phyloP scores from a whole-genome alignment of 1,140 invertebrate genomes.

The Zeugodacus cucurbitae region DNA sequence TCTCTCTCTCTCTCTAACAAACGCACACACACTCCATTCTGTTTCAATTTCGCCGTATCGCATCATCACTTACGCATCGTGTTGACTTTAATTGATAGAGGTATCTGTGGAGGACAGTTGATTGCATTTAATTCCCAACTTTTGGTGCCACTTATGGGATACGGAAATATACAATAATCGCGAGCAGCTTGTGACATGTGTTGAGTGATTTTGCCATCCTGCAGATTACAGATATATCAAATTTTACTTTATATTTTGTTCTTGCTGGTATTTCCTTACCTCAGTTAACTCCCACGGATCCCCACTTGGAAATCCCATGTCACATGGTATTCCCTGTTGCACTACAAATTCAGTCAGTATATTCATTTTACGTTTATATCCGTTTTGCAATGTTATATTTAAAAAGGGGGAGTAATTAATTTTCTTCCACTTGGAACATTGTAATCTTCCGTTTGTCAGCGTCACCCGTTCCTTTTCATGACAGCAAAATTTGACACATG shows the following conservation, averaged over 20 bases:
- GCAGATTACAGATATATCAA: neutral
- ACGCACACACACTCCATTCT: neutral
- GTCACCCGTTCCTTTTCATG: too few species aligned
- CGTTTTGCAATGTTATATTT: slow-evolving; percentile 48
- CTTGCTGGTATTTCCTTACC: slow-evolving; percentile 46
- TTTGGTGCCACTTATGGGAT: neutral
- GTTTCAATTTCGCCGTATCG: neutral
- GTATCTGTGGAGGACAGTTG: neutral
- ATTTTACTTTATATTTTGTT: neutral
- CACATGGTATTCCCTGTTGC: slow-evolving; percentile 50
- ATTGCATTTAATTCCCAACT: slow-evolving; percentile 27
- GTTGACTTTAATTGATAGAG: neutral
- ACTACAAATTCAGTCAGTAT: slow-evolving; percentile 50
- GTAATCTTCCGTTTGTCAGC: too few species aligned
- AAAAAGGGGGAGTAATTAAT: slow-evolving; percentile 47
- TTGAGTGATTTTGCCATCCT: slow-evolving; percentile 50
- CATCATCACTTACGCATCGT: neutral
- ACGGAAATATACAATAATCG: slow-evolving; percentile 53
- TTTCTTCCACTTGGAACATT: too few species aligned
- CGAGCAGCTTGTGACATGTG: neutral
- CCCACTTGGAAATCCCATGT: too few species aligned
- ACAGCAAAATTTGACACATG: slow-evolving; percentile 55
- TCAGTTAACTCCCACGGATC: slow-evolving; percentile 51
- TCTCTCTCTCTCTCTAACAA: neutral
- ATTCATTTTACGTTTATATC: slow-evolving; percentile 40